These are phyloP conservation scores for Acanthosepion lycidas DNA, from an alignment of 2,888 invertebrate species.

Conservation along the genomic window DNA sequence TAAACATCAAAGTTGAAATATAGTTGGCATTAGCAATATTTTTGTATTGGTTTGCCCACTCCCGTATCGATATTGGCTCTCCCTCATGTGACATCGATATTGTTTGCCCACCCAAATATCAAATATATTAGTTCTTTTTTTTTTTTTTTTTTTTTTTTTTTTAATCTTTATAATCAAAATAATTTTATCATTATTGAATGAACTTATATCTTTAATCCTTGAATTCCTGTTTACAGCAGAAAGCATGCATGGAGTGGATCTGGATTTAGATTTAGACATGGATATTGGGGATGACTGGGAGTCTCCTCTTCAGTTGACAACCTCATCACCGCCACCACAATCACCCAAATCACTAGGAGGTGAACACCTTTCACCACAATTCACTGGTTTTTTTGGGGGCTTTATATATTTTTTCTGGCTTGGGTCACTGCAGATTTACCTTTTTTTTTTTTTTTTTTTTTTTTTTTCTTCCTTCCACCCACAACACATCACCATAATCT, in stretches of 20 bases:
- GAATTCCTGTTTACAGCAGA: conserved; percentile 62
- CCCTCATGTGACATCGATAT: not conserved
- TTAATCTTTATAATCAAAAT: not conserved
- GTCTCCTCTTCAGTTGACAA: not conserved
- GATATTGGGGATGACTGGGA: conserved; percentile 58
- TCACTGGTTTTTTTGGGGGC: not conserved
- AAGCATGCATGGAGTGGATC: conserved; percentile 58
- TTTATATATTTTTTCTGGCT: conserved; percentile 17
- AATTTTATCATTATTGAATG: not conserved
- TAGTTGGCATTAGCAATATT: no score
- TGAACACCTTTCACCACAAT: not conserved
- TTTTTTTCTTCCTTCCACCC: not conserved
- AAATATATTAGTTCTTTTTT: not conserved
- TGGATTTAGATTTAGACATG: conserved; percentile 61
- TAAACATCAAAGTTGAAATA: no score
- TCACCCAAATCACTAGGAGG: not conserved
- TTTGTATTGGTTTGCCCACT: not conserved
- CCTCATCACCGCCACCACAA: not conserved
- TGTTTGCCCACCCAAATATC: not conserved
- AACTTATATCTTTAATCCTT: not conserved
- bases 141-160: conserved; percentile 49
- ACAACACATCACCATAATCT: not conserved
- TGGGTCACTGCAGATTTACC: conserved; percentile 40
- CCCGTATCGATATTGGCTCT: no score
- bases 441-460: not conserved